A percentile compares a stretch with the other conserved stretches of the same genome.
Conservation (phyloP, 2,113 vertebrate genomes). For the Hystrix brachyura region DNA sequence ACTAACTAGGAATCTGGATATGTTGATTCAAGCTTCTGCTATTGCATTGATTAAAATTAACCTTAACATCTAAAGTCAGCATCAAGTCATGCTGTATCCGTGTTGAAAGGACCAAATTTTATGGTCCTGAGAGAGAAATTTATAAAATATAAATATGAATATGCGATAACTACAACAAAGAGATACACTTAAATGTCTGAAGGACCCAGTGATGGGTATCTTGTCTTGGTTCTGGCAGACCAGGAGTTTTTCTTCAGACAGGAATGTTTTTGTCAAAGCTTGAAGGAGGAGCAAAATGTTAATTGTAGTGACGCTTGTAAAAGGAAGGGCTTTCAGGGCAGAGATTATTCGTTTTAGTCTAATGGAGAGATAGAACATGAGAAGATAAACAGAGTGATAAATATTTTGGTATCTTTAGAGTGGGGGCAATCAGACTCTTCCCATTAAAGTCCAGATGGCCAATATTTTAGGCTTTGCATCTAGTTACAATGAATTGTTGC, state of each 20-base stretch:
- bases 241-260: not conserved
- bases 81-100: not conserved
- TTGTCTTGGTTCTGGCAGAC: not conserved
- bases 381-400: not conserved
- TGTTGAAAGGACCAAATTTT: not conserved
- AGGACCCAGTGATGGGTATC: fast-evolving
- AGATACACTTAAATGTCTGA: fast-evolving
- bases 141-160: not conserved
- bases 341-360: not conserved
- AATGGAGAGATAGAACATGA: not conserved
- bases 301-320: not conserved
- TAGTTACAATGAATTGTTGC: not conserved
- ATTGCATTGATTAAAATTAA: not conserved
- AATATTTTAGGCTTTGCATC: not conserved
- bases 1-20: not conserved
- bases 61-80: not conserved
- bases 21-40: not conserved
- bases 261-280: not conserved
- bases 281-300: not conserved
- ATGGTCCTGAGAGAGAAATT: not conserved
- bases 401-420: not conserved
- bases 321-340: not conserved
- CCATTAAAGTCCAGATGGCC: not conserved
- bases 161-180: not conserved
- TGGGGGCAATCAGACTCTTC: not conserved